Base-by-base conservation (phyloP, 2,797 vertebrate species). In the Pangasius larnaudii region DNA sequence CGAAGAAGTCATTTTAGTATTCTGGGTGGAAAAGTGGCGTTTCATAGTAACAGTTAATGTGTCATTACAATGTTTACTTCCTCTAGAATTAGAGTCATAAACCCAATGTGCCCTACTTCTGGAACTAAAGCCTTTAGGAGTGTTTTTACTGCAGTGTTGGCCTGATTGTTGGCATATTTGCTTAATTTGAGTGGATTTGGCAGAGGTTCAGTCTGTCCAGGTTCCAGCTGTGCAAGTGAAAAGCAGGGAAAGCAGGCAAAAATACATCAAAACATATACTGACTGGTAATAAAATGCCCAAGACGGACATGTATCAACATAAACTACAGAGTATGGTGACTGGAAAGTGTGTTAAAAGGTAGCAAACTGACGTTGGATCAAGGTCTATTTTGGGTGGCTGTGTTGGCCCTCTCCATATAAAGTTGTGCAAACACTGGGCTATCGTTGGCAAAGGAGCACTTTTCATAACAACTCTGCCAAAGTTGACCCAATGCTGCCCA, bases 1-100 rank as follows among this genome's bases (percentile, higher is more conserved):
- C 16, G 36, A 78, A 84, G 27, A 56, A 67, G 81, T 49, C 27
- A 10, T 53, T 77, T 65, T 10, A 30, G 3, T 30, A 63, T 78
- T 88, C 87, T 39, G 18, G 72, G 87, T 85, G 33, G 33, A 79
- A 53, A 69, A 53, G 1, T 0, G 42, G 22, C 59, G 2, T 84
- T 87, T 77, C 80, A 39, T 84, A 83, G 59, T 42, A 77, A 49
- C 42, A 51, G 71, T 88, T 88, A 88, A 84, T 84, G 81, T 84
- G 77, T 84, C 87, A 78, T 78, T 56, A 46, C 59, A 69, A 11
- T 79, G 74, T 85, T 79, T 69, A 79, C 72, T 65, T 79, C 3
- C 51, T 6, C 22, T 69, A 30, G 24, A 83, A 75, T 59, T 75
- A 67, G 58, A 84, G 61, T 65, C 81, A 33, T 83, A 49, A 83